phyloP scores from a whole-genome alignment of 1,140 invertebrate genomes.

The Ceratina australensis region DNA sequence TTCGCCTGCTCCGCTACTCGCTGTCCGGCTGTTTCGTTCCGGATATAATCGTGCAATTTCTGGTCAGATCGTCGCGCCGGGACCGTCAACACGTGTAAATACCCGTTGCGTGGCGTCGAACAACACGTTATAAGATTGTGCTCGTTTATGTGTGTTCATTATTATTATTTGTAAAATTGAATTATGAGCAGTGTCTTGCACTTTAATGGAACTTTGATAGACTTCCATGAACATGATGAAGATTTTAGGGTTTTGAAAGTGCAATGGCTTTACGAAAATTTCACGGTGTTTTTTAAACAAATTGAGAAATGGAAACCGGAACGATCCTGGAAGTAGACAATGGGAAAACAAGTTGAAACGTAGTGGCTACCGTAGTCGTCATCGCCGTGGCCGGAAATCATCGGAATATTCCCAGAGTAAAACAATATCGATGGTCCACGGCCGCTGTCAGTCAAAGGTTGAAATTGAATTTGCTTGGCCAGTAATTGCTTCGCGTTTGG shows the following conservation, averaged over 20 bases:
- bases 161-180: too few species aligned
- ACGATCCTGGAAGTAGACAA: not conserved
- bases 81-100: slow-evolving; percentile 37
- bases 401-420: slow-evolving; percentile 44
- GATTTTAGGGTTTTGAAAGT: too few species aligned
- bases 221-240: too few species aligned
- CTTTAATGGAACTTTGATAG: too few species aligned
- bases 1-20: not conserved
- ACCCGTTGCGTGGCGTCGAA: slow-evolving; percentile 10
- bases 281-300: too few species aligned
- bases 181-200: too few species aligned
- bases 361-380: slow-evolving; percentile 54
- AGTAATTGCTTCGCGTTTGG: slow-evolving; percentile 63
- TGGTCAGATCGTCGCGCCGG: slow-evolving; percentile 36
- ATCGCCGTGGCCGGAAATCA: slow-evolving; percentile 59
- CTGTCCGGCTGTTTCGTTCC: slow-evolving; percentile 29
- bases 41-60: slow-evolving; percentile 61
- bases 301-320: slow-evolving; percentile 30
- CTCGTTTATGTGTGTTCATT: too few species aligned
- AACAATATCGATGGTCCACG: slow-evolving; percentile 59
- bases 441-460: slow-evolving; percentile 68
- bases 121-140: slow-evolving; percentile 17
- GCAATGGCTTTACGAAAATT: too few species aligned
- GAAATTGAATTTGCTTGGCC: slow-evolving; percentile 65
- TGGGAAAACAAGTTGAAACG: slow-evolving; percentile 37